Base-by-base conservation (phyloP, 2,113 vertebrate species). In the Spheniscus mendiculus region DNA sequence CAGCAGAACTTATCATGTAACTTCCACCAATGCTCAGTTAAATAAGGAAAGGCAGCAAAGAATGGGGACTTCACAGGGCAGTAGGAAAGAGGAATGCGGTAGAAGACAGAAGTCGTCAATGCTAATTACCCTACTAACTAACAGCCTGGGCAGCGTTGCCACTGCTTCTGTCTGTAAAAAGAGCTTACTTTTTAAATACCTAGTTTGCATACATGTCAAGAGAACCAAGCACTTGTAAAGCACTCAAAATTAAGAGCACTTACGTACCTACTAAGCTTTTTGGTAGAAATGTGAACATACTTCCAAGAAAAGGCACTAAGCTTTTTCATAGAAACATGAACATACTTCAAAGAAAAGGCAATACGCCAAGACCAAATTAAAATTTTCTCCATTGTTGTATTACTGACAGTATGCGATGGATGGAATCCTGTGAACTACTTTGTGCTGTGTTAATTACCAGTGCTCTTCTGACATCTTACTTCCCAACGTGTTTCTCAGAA, bases 331-430 rank as follows among this genome's bases (percentile, higher is more conserved):
- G 61, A 80, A 83, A 78, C 0, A 2, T 6, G 15, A 80, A 65
- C 7, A 38, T 38, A 80, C 72, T 88, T 83, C 47, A 96, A 93
- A 80, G 65, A 81, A 93, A 87, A 92, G 77, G 59, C 74, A 53
- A n/a, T 5, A 36, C 21, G 40, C 55, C 84, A 94, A 90, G 25
- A 83, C 15, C 45, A 91, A 94, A 95, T 74, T 83, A 90, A 94
- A 25, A 5, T 83, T 56, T 91, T 77, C 73, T 42, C 38, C 34
- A 29, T 21, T 49, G 44, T 50, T 58, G 4, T 59, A 49, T 66
- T 88, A 77, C 36, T 1, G 2, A 63, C 74, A 78, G 30, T 19
- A 87, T 56, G 86, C 5, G 0, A 59, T 25, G 34, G 65, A 38
- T 23, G 21, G 49, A 85, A 90, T 66, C 38, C 58, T 44, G 36